phyloP scores from a whole-genome alignment of 2,797 vertebrate species.

The Sebastes alutus region DNA sequence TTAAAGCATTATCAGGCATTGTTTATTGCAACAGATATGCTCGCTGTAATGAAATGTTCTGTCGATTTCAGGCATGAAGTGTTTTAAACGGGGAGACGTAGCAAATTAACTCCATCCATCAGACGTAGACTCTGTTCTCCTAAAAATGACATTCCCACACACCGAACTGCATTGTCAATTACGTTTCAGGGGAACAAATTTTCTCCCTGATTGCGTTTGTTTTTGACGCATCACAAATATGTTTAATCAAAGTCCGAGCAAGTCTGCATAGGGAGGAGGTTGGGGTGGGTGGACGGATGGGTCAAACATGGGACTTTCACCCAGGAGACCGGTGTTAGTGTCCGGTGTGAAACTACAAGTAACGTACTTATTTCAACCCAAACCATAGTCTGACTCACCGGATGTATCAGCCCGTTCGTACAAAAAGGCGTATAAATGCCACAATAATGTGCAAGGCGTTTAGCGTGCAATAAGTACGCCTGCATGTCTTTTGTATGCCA shows the following conservation, averaged over 20 bases:
- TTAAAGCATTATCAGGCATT: constrained; percentile 75
- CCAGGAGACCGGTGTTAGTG: no score
- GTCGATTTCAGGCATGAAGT: constrained; percentile 69
- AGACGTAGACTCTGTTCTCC: constrained; percentile 9
- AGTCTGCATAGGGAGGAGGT: not conserved
- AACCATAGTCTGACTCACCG: no score
- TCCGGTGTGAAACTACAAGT: no score
- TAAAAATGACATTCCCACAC: not conserved
- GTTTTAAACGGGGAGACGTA: constrained; percentile 37
- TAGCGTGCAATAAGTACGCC: no score
- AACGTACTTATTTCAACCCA: no score
- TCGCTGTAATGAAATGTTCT: constrained; percentile 69
- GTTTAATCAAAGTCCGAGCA: not conserved
- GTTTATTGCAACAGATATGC: constrained; percentile 65
- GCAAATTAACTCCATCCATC: constrained; percentile 25
- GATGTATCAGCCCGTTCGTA: no score
- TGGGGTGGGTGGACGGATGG: not conserved
- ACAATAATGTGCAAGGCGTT: no score
- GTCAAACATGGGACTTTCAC: not conserved
- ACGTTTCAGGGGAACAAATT: not conserved
- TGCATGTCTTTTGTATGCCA: no score
- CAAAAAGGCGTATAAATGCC: no score
- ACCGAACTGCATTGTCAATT: not conserved
- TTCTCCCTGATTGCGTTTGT: not conserved
- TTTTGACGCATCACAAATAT: not conserved